phyloP scores from a whole-genome alignment of 2,888 invertebrate species.

The Harmothoe impar region DNA sequence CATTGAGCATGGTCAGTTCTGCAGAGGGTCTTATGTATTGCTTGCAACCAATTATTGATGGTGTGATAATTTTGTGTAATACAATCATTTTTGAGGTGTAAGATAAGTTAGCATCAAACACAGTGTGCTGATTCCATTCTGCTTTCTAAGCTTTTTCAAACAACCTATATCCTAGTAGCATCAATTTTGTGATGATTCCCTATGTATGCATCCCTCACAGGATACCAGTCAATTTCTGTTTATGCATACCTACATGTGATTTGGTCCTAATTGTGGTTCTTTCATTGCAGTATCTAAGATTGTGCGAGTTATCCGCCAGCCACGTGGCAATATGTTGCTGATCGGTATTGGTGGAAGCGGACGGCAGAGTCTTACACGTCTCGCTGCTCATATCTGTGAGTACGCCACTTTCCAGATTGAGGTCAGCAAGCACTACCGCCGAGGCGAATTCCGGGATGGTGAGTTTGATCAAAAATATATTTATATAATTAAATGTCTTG shows the following conservation, averaged over 20 bases:
- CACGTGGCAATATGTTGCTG: slow-evolving; percentile 91
- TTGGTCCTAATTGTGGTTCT: neutral
- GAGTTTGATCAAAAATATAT: slow-evolving; percentile 58
- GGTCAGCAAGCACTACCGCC: slow-evolving; percentile 90
- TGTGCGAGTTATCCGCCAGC: slow-evolving; percentile 91
- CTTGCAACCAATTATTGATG: neutral
- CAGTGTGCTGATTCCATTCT: too few species aligned
- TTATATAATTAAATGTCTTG: neutral
- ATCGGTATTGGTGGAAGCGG: slow-evolving; percentile 94
- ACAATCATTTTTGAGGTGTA: too few species aligned
- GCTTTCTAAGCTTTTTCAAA: too few species aligned
- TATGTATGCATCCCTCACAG: too few species aligned
- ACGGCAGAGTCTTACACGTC: slow-evolving; percentile 90
- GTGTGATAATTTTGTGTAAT: neutral
- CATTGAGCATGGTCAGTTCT: slow-evolving; percentile 88
- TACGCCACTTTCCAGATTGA: slow-evolving; percentile 91
- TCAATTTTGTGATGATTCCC: too few species aligned
- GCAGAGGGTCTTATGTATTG: neutral
- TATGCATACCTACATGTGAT: too few species aligned
- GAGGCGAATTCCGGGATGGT: slow-evolving; percentile 87
- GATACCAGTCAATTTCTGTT: too few species aligned
- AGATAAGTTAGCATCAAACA: too few species aligned
- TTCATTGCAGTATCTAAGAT: slow-evolving; percentile 87
- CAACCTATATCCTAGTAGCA: too few species aligned
- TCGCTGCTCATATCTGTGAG: slow-evolving; percentile 92